Percentiles rank a stretch among this genome's conserved stretches.
Conservation (phyloP, 2,797 vertebrate genomes). For the Muscicapa striata region DNA sequence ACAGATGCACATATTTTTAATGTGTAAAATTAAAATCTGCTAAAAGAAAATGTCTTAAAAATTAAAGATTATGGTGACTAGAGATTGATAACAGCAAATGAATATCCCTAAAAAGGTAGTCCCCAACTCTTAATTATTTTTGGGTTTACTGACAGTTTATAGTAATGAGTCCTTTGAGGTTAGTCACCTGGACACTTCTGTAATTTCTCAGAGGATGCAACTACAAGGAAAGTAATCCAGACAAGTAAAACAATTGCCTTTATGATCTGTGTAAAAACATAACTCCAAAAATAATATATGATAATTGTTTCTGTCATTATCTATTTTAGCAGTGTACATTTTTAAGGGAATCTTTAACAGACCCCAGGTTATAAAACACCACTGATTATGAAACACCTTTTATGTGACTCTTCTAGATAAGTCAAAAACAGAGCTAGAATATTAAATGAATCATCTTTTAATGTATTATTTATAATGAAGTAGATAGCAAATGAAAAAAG, state of each 20-base stretch:
- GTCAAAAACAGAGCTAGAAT: background rate
- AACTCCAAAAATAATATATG: background rate
- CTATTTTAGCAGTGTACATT: background rate
- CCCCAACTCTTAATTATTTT: background rate
- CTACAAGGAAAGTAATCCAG: background rate
- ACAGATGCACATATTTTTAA: background rate
- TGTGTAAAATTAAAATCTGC: background rate
- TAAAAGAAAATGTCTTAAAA: background rate
- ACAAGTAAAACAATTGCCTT: background rate
- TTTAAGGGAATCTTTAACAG: background rate
- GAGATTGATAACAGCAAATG: background rate
- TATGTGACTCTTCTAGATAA: background rate
- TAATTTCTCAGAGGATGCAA: background rate
- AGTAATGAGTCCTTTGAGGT: background rate
- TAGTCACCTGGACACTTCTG: background rate
- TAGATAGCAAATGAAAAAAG: constrained; percentile 13
- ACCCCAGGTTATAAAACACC: background rate
- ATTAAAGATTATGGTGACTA: background rate
- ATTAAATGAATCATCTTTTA: background rate
- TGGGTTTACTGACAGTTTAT: background rate
- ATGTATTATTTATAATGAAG: constrained; percentile 22
- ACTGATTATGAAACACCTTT: background rate
- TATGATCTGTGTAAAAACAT: background rate
- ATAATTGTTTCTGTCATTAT: background rate
- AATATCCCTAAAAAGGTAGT: background rate